Conservation (phyloP, 2,797 vertebrate species). For the Gallinago nigripennis region DNA sequence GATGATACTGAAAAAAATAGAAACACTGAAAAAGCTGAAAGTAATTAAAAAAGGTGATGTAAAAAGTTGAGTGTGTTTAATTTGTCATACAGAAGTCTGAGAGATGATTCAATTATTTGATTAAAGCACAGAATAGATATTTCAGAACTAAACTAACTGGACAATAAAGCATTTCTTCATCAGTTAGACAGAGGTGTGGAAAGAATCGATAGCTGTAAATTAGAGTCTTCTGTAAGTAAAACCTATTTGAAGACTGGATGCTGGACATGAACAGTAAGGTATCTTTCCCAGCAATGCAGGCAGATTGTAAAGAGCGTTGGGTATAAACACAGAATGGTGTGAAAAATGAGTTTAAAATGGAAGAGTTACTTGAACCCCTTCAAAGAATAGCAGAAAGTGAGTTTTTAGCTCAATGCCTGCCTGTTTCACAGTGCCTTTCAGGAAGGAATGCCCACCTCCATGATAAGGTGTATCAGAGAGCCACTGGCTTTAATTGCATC, state of each 20-base stretch:
- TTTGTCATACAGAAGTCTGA: not conserved
- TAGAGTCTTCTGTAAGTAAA: conserved; percentile 5
- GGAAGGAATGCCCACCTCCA: not conserved
- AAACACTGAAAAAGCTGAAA: not conserved
- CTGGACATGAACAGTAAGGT: not conserved
- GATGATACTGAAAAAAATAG: not conserved
- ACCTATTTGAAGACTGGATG: not conserved
- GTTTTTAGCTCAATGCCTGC: not conserved
- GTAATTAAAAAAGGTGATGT: not conserved
- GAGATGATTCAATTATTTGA: conserved; percentile 40
- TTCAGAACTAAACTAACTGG: not conserved
- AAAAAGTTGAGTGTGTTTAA: not conserved
- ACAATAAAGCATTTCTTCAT: conserved; percentile 30
- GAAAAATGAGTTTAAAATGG: not conserved
- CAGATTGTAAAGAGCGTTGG: not conserved
- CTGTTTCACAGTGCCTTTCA: not conserved
- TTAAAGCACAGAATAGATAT: conserved; percentile 13
- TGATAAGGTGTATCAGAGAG: not conserved
- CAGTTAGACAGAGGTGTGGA: not conserved
- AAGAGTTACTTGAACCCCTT: not conserved
- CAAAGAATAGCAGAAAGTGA: not conserved
- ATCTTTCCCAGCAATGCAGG: not conserved
- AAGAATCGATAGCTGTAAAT: conserved; percentile 35
- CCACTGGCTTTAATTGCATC: not conserved
- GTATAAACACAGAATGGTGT: not conserved